phyloP scores from a whole-genome alignment of 2,113 vertebrate species.

The Rousettus leschenaultii region DNA sequence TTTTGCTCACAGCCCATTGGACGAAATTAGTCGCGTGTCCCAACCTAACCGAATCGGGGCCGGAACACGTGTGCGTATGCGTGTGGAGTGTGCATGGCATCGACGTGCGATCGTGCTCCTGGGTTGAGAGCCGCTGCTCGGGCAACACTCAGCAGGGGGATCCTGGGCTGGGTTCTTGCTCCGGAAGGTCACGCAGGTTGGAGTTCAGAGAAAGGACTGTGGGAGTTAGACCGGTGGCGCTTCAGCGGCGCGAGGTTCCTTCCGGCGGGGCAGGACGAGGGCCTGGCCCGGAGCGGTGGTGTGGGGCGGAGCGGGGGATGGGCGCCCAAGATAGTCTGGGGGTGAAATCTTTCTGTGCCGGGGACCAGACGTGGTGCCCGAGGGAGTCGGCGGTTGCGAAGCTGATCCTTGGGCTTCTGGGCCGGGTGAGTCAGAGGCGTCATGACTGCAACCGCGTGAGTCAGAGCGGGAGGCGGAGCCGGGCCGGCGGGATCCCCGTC shows the following conservation, averaged over 20 bases:
- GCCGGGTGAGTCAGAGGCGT: conserved; percentile 44
- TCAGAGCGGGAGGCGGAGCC: neutral
- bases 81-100: neutral
- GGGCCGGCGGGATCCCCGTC: neutral
- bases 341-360: neutral
- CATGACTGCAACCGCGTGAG: neutral
- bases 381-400: neutral
- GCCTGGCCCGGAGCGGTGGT: neutral
- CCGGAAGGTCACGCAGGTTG: neutral
- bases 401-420: neutral
- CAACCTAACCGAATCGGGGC: neutral
- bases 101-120: neutral
- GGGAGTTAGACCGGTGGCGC: neutral
- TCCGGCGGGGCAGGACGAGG: neutral
- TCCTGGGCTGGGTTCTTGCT: neutral
- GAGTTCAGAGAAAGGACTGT: neutral
- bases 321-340: neutral
- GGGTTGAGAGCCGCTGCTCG: neutral
- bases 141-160: neutral
- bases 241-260: too few species aligned
- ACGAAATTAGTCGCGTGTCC: neutral
- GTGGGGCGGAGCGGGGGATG: neutral
- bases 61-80: too few species aligned
- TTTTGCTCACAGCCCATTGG: neutral
- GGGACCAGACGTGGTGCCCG: neutral